Conservation (phyloP, 2,797 vertebrate genomes). For the Pangasius krempfi region DNA sequence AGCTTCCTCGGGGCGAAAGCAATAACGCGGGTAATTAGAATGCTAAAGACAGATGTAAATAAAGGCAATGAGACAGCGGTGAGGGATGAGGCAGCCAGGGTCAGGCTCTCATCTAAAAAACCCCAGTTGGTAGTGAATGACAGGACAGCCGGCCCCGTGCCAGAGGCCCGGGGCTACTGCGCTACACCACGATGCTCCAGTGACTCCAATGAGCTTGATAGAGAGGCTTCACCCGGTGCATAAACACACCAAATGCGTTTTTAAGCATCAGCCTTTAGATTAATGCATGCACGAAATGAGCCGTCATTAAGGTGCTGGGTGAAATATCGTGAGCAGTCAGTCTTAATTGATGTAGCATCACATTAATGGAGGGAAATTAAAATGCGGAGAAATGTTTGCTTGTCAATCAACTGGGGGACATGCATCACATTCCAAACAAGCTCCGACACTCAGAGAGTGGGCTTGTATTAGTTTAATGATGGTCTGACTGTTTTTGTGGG, state of each 20-base stretch:
- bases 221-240: constrained; percentile 72
- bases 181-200: constrained; percentile 77
- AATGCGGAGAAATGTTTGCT: constrained; percentile 41
- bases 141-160: constrained; percentile 75
- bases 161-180: constrained; percentile 80
- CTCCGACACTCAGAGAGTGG: background rate
- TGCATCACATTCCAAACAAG: constrained; percentile 42
- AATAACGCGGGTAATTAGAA: constrained; percentile 99
- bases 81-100: constrained; percentile 90
- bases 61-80: constrained; percentile 94
- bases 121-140: constrained; percentile 90
- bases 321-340: constrained; percentile 38
- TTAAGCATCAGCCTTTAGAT: constrained; percentile 41
- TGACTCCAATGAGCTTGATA: constrained; percentile 80
- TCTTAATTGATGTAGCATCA: constrained; percentile 52
- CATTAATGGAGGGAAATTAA: constrained; percentile 46
- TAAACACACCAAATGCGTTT: constrained; percentile 64
- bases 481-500: constrained; percentile 13
- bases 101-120: constrained; percentile 88
- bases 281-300: constrained; percentile 51
- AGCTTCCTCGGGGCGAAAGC: constrained; percentile 97
- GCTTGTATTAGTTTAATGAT: background rate
- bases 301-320: constrained; percentile 51
- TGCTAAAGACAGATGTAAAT: constrained; percentile 99
- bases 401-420: constrained; percentile 26